These are phyloP conservation scores for Cyprinus carpio DNA, from an alignment of 2,113 vertebrate genomes.

Conservation along the genomic window DNA sequence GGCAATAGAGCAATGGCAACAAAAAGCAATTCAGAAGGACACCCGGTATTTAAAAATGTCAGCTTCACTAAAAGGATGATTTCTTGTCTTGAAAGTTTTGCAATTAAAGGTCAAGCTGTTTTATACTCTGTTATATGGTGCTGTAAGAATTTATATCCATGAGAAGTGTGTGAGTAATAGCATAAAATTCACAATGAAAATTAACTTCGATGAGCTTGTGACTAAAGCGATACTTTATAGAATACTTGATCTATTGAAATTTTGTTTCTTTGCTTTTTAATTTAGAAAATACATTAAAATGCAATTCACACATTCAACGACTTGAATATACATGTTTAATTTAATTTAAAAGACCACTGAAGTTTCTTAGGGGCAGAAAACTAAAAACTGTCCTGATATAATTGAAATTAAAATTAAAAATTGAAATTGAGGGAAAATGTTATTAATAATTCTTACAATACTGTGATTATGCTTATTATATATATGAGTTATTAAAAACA, in stretches of 20 bases:
- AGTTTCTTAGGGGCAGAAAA: not conserved
- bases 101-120: conserved; percentile 79
- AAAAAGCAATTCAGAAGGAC: conserved; percentile 74
- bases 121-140: conserved; percentile 37
- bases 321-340: not conserved
- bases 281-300: not conserved
- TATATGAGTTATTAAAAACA: too few relatives aligned
- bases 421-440: not conserved
- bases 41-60: conserved; percentile 78
- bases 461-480: too few relatives aligned
- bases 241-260: not conserved
- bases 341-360: not conserved
- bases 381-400: not conserved
- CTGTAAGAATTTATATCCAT: conserved; percentile 2
- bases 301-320: not conserved
- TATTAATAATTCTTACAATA: too few relatives aligned
- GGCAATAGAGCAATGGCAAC: conserved; percentile 67
- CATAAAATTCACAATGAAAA: conserved; percentile 12
- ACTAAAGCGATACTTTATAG: not conserved
- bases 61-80: conserved; percentile 71
- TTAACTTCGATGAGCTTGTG: conserved; percentile 21
- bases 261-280: not conserved
- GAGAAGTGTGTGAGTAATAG: conserved; percentile 18
- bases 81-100: conserved; percentile 67
- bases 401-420: not conserved